Evolutionary conservation across 2,888 invertebrate species (phyloP), one percentile per base, ranked within the genome.

Genomic region (Malacosoma neustria): DNA sequence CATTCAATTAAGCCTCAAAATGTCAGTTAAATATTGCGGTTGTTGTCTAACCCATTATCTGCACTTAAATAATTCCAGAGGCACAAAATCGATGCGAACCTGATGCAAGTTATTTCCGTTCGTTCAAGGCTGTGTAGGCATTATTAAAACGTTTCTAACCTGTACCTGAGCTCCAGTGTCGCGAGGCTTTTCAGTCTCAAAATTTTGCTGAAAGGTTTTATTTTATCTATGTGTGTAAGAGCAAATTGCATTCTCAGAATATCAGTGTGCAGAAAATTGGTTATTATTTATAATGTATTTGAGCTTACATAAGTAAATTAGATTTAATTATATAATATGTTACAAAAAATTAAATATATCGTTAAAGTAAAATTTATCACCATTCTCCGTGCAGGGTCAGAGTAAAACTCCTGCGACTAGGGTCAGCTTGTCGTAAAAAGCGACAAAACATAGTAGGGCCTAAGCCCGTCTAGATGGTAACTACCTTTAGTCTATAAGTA

Each of bases 91-190:
- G 76, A 84, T 82, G 61, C 61, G 71, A 51, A 69, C 64, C 62
- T 65, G 64, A 58, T 79, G 74, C 76, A 76, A 58, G 72, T 59
- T 80, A 80, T 80, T 80, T 79, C 69, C 65, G 70, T 67, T 63
- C 54, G 46, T 56, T 63, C 75, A 77, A 81, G 81, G 82, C 46
- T 57, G 42, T 41, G 40, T 46, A 54, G 49, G 61, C 56, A 67
- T 71, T 70, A 72, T 63, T 72, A 66, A 67, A 66, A 62, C 54
- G 49, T 44, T 51, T 49, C 47, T 45, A 46, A 50, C 39, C 36
- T 37, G 32, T 12, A 11, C 30, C 4, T 22, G 3, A 7, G 9
- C 22, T 5, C 6, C 6, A 22, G 2, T 6, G 22, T 22, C 22
- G 22, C 22, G 22, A 22, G 22, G 22, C 7, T 22, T 22, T 22